These are phyloP conservation scores for Microcebus tavaratra DNA, from an alignment of 2,113 vertebrate genomes.

Conservation along the genomic window DNA sequence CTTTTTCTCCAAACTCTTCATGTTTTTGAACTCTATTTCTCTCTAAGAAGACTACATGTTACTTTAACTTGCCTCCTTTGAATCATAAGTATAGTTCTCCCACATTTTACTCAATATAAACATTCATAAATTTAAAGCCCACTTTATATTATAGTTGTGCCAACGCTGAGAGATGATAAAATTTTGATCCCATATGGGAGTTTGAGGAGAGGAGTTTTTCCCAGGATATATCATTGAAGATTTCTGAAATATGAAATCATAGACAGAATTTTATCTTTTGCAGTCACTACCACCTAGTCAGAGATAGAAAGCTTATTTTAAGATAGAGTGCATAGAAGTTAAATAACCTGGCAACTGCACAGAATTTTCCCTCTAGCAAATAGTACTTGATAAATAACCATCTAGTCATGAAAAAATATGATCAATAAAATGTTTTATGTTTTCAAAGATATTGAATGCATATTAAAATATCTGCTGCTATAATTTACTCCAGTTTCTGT, in stretches of 20 bases:
- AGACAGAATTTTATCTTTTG: conserved; percentile 60
- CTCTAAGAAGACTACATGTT: background rate
- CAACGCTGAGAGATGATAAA: background rate
- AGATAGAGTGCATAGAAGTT: background rate
- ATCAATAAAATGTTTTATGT: conserved; percentile 16
- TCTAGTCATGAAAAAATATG: background rate
- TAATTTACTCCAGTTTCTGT: background rate
- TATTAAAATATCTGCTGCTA: background rate
- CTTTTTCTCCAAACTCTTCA: background rate
- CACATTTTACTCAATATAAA: conserved; percentile 43
- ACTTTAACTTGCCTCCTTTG: background rate
- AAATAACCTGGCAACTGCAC: background rate
- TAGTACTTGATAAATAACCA: conserved; percentile 14
- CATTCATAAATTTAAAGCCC: conserved; percentile 33
- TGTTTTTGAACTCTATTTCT: conserved; percentile 1
- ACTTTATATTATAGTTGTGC: background rate
- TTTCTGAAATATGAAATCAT: conserved; percentile 44
- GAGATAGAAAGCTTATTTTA: conserved; percentile 15
- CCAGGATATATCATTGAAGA: background rate
- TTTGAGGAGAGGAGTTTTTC: conserved; percentile 13
- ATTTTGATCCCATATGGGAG: conserved; percentile 6
- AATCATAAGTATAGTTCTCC: background rate
- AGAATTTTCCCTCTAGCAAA: conserved; percentile 26
- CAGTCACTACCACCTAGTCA: background rate
- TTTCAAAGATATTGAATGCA: background rate